phyloP scores from a whole-genome alignment of 1,140 invertebrate genomes.

The Phymorhynchus buccinoides region DNA sequence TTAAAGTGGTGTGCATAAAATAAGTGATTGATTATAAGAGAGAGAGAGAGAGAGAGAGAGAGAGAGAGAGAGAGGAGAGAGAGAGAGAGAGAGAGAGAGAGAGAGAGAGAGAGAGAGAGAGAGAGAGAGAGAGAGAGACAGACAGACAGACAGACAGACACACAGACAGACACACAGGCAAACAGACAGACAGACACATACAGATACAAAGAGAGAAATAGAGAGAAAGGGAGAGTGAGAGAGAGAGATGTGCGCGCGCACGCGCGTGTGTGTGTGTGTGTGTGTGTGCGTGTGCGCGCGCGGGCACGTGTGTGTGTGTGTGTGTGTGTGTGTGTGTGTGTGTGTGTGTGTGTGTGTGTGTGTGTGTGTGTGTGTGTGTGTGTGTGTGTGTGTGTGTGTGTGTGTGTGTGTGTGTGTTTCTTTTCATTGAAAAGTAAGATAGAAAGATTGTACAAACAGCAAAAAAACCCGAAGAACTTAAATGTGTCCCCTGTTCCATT shows the following conservation, averaged over 20 bases:
- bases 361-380: too few species aligned
- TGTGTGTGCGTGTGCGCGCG: not conserved
- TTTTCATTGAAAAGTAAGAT: too few species aligned
- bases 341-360: too few species aligned
- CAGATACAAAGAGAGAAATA: not conserved
- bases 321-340: not conserved
- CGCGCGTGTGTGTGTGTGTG: not conserved
- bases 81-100: constrained; percentile 6
- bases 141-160: not conserved
- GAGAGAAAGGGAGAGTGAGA: not conserved
- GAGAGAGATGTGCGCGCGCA: not conserved
- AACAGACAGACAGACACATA: not conserved
- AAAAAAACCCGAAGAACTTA: too few species aligned
- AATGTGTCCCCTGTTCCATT: too few species aligned
- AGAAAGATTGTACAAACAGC: too few species aligned
- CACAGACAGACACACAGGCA: constrained; percentile 2
- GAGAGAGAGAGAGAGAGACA: not conserved
- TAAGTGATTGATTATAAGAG: not conserved
- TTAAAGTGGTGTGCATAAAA: too few species aligned
- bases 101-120: not conserved
- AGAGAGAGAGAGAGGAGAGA: not conserved
- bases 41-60: not conserved
- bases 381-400: too few species aligned
- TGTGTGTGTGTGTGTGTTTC: too few species aligned
- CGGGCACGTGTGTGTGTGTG: not conserved